Evolutionary conservation across 2,113 vertebrate species (phyloP).

Genomic region (Phalacrocorax carbo): DNA sequence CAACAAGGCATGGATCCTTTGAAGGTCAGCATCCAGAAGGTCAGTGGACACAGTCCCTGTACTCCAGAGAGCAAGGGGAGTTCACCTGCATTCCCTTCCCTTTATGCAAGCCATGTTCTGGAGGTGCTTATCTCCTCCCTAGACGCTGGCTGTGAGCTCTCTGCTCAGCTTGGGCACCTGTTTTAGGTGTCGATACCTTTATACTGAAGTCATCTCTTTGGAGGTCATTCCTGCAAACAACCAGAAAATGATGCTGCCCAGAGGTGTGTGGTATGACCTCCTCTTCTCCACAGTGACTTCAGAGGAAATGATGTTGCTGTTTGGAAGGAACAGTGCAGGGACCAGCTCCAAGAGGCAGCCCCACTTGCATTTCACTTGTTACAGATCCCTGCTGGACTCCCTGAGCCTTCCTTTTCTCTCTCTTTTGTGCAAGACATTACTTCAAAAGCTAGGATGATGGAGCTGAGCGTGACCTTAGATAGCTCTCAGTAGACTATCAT

Average conservation of each 20-base stretch:
- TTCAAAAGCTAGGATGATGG: neutral
- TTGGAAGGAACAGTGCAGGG: neutral
- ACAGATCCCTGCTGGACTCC: neutral
- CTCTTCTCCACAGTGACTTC: neutral
- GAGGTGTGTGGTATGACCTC: neutral
- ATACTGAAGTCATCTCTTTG: neutral
- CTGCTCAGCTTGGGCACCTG: neutral
- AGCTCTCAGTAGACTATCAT: neutral
- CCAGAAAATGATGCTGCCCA: neutral
- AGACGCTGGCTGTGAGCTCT: neutral
- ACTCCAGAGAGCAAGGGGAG: neutral
- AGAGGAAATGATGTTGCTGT: neutral
- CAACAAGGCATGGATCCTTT: neutral
- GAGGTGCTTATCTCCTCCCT: neutral
- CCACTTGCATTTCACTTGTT: neutral
- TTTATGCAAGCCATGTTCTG: neutral
- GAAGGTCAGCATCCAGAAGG: neutral
- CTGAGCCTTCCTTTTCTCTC: neutral
- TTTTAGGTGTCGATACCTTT: neutral
- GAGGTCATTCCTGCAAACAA: neutral
- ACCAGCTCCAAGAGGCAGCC: neutral
- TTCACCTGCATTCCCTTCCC: neutral
- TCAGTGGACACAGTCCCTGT: neutral
- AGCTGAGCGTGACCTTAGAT: constrained; percentile 14
- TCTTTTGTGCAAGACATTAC: neutral